phyloP scores from a whole-genome alignment of 2,888 invertebrate genomes.

The Lasioglossum oenotherae region DNA sequence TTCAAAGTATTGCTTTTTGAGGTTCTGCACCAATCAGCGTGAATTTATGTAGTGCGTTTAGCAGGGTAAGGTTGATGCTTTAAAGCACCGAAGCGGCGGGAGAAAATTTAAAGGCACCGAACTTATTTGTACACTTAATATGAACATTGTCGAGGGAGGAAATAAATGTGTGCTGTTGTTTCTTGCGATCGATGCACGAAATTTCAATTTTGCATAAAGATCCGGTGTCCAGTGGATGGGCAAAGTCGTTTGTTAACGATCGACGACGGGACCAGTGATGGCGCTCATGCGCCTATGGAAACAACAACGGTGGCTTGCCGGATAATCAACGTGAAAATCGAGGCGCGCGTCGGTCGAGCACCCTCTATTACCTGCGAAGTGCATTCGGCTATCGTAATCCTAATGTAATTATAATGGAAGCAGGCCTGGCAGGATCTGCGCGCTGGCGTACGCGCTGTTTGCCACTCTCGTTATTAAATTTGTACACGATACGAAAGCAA shows the following conservation, averaged over 20 bases:
- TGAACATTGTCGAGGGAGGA: no score
- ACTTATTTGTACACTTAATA: no score
- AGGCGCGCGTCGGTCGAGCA: conserved; percentile 26
- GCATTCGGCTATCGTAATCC: conserved; percentile 55
- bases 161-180: no score
- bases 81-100: no score
- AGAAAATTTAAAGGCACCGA: no score
- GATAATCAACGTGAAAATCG: conserved; percentile 48
- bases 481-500: conserved; percentile 1
- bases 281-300: neutral
- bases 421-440: conserved; percentile 6
- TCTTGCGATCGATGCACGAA: no score
- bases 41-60: no score
- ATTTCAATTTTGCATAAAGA: neutral
- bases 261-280: neutral
- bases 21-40: no score
- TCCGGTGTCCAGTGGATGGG: neutral
- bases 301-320: conserved; percentile 34
- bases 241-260: neutral
- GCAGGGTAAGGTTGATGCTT: no score
- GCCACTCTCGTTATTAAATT: conserved; percentile 9
- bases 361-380: conserved; percentile 44
- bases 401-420: conserved; percentile 43
- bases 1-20: no score
- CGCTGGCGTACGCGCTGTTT: neutral